Base-by-base conservation (phyloP, 2,888 invertebrate genomes). In the Polylopha cassiicola region DNA sequence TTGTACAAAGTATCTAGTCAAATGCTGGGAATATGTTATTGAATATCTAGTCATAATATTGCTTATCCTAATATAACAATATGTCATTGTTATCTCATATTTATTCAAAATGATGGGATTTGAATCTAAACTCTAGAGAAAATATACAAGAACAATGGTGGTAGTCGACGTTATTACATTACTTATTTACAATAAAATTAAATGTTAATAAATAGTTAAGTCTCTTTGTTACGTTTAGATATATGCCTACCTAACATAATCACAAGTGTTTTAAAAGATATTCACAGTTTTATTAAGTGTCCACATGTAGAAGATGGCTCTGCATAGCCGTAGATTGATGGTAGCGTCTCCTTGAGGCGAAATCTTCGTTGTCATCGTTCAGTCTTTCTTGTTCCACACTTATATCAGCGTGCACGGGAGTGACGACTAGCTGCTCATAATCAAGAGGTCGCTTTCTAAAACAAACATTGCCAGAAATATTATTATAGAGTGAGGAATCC, bases 311-410 rank as follows among this genome's bases (percentile, higher is more conserved):
- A 52, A 90, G 89, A 61, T 91, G 90, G 32, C 90, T 91, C 50
- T 92, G 92, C 20, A 95, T 89, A 3, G 93, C 91, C 0, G 94
- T 91, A 16, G 95, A 94, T 72, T 97, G 97, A 81, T 98, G 98
- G 79, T 97, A 98, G 51, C 95, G 90, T 56, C 95, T 91, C 50
- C 98, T 89, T 39, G 93, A 93, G 5, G 97, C 92, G 78, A 98
- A 98, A 78, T 98, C 98, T 75, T 94, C 93, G 75, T 98, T 98
- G 65, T 97, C 95, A 65, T 98, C 97, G 52, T 97, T 98, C 34
- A 98, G 82, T 65, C 97, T 94, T 44, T 96, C 91, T 37, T 95
- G 92, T 50, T 91, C 91, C 18, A 95, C 89, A 50, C 92, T 89
- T 17, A 95, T 89, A 37, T 91, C 92, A 0, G 92, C 91, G 72